Conservation (phyloP, 2,797 vertebrate genomes). For the Gambelia wislizenii region DNA sequence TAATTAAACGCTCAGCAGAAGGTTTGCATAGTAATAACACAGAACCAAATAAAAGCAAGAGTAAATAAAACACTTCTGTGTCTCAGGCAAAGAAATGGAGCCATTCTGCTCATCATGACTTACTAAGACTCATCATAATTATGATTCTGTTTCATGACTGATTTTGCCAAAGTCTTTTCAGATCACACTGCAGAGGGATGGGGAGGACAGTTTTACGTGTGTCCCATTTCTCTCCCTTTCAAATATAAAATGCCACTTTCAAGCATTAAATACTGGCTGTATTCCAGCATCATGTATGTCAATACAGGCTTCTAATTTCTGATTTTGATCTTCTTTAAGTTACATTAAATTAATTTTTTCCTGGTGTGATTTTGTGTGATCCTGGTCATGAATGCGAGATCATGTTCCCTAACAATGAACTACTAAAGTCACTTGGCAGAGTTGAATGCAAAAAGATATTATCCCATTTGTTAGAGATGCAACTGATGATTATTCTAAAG, state of each 20-base stretch:
- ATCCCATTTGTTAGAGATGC: conserved; percentile 19
- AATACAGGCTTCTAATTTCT: background rate
- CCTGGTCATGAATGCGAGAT: conserved; percentile 26
- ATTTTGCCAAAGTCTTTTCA: conserved; percentile 3
- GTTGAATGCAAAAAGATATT: conserved; percentile 20
- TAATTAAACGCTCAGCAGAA: conserved; percentile 78
- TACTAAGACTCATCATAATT: conserved; percentile 33
- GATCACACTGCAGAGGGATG: conserved; percentile 19
- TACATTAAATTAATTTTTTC: conserved; percentile 26
- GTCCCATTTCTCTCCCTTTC: background rate
- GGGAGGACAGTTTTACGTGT: background rate
- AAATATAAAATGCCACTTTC: conserved; percentile 5
- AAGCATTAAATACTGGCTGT: background rate
- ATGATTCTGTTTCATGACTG: conserved; percentile 16
- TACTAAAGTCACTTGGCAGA: conserved; percentile 2
- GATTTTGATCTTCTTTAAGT: conserved; percentile 17
- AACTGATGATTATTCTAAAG: background rate
- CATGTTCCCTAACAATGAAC: background rate
- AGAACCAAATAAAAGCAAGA: conserved; percentile 64
- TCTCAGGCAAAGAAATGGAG: conserved; percentile 24
- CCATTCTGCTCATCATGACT: conserved; percentile 10
- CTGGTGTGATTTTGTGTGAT: background rate
- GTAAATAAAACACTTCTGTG: conserved; percentile 50
- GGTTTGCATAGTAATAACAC: conserved; percentile 67
- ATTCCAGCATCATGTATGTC: background rate